Evolutionary conservation across 1,140 invertebrate species (phyloP).

Genomic region (Anastatus disparis): DNA sequence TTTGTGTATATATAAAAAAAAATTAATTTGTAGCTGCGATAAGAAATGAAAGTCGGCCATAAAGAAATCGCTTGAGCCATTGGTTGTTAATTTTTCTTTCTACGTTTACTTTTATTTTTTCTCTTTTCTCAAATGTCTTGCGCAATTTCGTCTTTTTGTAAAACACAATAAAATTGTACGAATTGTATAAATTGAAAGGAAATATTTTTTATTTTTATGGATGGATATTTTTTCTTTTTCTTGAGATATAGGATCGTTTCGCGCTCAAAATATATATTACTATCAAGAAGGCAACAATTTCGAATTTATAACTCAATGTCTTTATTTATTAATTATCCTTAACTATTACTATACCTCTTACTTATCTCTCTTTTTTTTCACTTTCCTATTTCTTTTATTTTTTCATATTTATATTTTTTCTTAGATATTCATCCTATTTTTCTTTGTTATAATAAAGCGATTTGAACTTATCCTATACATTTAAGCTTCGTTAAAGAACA

Average conservation of each 20-base stretch:
- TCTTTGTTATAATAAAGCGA: not conserved
- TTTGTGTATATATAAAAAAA: too few species aligned
- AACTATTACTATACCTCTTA: slow-evolving; percentile 34
- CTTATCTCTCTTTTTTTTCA: not conserved
- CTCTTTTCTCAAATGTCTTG: not conserved
- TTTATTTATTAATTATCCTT: slow-evolving; percentile 20
- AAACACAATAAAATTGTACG: too few species aligned
- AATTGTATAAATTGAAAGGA: too few species aligned
- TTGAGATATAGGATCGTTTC: not conserved
- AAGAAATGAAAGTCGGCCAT: slow-evolving; percentile 9
- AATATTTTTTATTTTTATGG: not conserved
- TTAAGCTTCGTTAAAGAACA: slow-evolving; percentile 21
- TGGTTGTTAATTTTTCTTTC: slow-evolving; percentile 41
- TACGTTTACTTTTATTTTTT: not conserved
- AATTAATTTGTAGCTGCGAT: slow-evolving; percentile 34
- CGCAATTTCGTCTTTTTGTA: slow-evolving; percentile 34
- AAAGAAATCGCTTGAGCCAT: slow-evolving; percentile 36
- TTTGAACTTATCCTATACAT: not conserved
- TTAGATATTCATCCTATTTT: slow-evolving; percentile 10
- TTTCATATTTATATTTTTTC: slow-evolving; percentile 12
- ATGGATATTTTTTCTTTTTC: too few species aligned
- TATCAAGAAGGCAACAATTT: slow-evolving; percentile 1
- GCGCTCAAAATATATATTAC: not conserved
- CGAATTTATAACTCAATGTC: not conserved
- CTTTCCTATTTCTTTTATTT: not conserved